Percentiles rank a stretch among this genome's conserved stretches.
These are phyloP conservation scores for Hermodice carunculata DNA, from an alignment of 2,888 invertebrate species.

Conservation along the genomic window DNA sequence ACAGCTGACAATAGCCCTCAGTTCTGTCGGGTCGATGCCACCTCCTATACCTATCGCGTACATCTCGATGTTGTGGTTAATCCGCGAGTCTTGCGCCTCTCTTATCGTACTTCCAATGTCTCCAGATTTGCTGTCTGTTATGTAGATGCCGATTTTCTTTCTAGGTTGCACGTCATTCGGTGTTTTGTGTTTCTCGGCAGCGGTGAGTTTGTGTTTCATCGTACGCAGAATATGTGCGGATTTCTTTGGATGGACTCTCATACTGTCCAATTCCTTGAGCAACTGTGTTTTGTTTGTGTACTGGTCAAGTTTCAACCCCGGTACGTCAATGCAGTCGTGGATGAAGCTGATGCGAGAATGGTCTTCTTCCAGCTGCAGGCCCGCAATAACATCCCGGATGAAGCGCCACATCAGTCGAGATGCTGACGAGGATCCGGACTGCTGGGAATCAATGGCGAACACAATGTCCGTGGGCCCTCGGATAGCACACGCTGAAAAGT, in stretches of 20 bases:
- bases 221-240: conserved; percentile 23
- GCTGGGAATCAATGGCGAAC: conserved; percentile 28
- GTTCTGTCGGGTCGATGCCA: conserved; percentile 27
- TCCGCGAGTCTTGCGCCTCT: conserved; percentile 30
- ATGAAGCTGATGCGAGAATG: conserved; percentile 31
- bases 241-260: neutral
- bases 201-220: conserved; percentile 20
- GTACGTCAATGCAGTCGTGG: conserved; percentile 24
- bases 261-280: conserved; percentile 5
- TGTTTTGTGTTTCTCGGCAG: too few species aligned
- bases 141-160: conserved; percentile 26
- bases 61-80: conserved; percentile 27
- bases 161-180: conserved; percentile 13
- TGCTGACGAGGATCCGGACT: conserved; percentile 5
- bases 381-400: conserved; percentile 24
- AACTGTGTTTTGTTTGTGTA: conserved; percentile 22
- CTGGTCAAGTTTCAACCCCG: conserved; percentile 14
- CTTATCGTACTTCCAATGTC: conserved; percentile 21
- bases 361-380: conserved; percentile 24
- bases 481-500: conserved; percentile 18
- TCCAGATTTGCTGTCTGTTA: conserved; percentile 32
- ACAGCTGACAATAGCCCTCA: conserved; percentile 33
- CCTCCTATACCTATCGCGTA: conserved; percentile 26
- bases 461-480: conserved; percentile 23
- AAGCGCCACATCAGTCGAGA: conserved; percentile 20